Percentiles rank a stretch among this genome's conserved stretches.
Conservation (phyloP, 2,888 invertebrate species). For the Dendrolimus pini region DNA sequence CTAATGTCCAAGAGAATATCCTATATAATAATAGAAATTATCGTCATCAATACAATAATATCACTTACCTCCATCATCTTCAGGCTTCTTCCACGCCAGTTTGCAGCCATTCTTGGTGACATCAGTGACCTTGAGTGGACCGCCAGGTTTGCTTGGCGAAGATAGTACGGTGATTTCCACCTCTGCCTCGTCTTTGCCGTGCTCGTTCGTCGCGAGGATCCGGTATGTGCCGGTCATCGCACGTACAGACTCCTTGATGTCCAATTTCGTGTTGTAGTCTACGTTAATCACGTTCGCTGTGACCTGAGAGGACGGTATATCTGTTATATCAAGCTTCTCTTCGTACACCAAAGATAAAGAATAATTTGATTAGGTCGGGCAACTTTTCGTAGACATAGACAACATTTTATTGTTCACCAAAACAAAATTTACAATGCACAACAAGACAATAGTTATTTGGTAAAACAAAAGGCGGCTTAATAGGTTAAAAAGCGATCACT, state of each 20-base stretch:
- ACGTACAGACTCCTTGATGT: constrained; percentile 85
- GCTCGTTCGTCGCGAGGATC: constrained; percentile 92
- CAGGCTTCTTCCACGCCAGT: constrained; percentile 94
- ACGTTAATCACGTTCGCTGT: constrained; percentile 88
- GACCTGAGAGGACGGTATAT: constrained; percentile 44
- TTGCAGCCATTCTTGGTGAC: constrained; percentile 94
- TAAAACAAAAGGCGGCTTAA: too few species aligned
- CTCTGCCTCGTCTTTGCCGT: constrained; percentile 94
- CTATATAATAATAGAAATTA: too few species aligned
- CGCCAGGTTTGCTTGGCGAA: constrained; percentile 90
- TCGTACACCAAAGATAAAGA: too few species aligned
- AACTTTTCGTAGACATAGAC: too few species aligned
- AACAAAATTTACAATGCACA: too few species aligned
- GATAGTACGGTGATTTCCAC: constrained; percentile 93
- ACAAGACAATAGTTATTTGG: too few species aligned
- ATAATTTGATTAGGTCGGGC: too few species aligned
- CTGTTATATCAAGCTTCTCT: too few species aligned
- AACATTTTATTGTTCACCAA: too few species aligned
- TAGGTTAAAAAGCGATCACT: too few species aligned
- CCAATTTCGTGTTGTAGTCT: constrained; percentile 93
- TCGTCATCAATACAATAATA: too few species aligned
- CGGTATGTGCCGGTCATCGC: constrained; percentile 94
- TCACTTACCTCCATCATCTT: constrained; percentile 90
- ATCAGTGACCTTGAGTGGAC: constrained; percentile 91
- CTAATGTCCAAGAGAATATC: too few species aligned